Evolutionary conservation across 2,797 vertebrate species (phyloP).

Genomic region (Lates japonicus): DNA sequence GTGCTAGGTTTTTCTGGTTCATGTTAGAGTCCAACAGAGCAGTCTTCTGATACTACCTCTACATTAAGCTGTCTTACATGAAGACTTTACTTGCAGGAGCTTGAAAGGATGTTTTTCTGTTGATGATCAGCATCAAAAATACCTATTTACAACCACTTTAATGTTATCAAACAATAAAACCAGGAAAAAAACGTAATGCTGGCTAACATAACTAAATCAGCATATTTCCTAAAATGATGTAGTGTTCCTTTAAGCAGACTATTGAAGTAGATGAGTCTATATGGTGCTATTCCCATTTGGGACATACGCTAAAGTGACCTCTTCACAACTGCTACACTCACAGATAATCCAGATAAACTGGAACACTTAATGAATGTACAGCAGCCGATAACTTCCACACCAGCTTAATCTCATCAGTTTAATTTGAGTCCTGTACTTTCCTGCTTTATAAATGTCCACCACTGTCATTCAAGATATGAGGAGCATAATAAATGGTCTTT

Average conservation of each 20-base stretch:
- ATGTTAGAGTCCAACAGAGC: background rate
- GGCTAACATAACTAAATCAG: background rate
- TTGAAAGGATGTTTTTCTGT: background rate
- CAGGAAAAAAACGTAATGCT: background rate
- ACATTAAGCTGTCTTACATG: too few relatives aligned
- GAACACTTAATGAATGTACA: conserved; percentile 31
- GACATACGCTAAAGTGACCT: conserved; percentile 37
- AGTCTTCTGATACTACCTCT: background rate
- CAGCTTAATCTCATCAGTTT: conserved; percentile 21
- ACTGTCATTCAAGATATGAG: background rate
- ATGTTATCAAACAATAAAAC: background rate
- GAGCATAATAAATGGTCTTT: background rate
- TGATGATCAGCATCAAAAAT: background rate
- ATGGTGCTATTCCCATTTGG: conserved; percentile 29
- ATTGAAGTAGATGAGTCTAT: conserved; percentile 12
- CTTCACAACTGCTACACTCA: conserved; percentile 15
- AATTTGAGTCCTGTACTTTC: background rate
- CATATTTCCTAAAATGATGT: background rate
- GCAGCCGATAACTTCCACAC: conserved; percentile 14
- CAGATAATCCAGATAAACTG: conserved; percentile 47
- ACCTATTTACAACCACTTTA: background rate
- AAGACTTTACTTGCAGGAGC: too few relatives aligned
- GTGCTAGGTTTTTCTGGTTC: background rate
- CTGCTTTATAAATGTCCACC: conserved; percentile 3
- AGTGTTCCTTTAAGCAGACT: conserved; percentile 27